Evolutionary conservation across 2,888 invertebrate species (phyloP).

Genomic region (Rosalia funebris): DNA sequence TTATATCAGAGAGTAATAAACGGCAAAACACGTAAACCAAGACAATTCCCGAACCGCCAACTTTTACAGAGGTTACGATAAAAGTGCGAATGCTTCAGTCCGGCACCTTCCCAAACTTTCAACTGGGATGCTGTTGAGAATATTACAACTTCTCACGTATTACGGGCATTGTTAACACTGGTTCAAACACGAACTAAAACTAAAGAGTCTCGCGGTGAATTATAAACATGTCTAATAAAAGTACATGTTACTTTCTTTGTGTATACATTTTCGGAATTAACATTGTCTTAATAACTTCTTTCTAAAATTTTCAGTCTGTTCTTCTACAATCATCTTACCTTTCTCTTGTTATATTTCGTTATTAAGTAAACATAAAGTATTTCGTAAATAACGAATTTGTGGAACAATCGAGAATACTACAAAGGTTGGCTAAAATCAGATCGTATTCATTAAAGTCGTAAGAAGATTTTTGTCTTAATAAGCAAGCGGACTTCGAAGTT

Average conservation of each 20-base stretch:
- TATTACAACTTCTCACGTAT: slow-evolving; percentile 43
- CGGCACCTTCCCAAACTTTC: slow-evolving; percentile 26
- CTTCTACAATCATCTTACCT: no score
- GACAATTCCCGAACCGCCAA: slow-evolving; percentile 46
- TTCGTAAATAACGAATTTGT: no score
- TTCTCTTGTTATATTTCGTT: no score
- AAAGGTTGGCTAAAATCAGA: no score
- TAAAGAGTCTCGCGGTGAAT: slow-evolving; percentile 24
- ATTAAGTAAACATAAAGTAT: no score
- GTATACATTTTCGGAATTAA: not conserved
- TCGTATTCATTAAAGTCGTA: no score
- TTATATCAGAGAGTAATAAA: slow-evolving; percentile 44
- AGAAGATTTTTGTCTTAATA: no score
- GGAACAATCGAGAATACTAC: no score
- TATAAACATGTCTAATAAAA: slow-evolving; percentile 20
- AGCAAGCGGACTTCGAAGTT: no score
- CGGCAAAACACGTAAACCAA: slow-evolving; percentile 49
- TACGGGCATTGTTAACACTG: slow-evolving; percentile 38
- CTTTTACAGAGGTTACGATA: slow-evolving; percentile 39
- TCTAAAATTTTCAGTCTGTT: slow-evolving; percentile 1
- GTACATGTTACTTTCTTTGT: slow-evolving; percentile 7
- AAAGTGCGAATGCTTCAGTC: slow-evolving; percentile 37
- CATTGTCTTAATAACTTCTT: not conserved
- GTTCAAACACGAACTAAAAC: slow-evolving; percentile 33
- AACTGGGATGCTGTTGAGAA: slow-evolving; percentile 43